Evolutionary conservation across 2,888 invertebrate genomes (phyloP).

Genomic region (Andrena fulva): DNA sequence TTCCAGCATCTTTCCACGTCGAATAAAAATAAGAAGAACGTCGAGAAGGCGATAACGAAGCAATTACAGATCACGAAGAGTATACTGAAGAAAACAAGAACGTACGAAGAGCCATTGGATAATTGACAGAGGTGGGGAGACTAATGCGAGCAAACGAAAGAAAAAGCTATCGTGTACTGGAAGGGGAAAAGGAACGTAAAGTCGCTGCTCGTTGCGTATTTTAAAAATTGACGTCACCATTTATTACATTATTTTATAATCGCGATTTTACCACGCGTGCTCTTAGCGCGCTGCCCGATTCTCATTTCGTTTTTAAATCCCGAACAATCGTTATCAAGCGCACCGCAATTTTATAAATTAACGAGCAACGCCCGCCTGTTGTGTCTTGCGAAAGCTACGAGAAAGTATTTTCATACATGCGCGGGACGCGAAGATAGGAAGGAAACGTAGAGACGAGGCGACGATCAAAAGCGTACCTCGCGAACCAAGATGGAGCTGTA

Average conservation of each 20-base stretch:
- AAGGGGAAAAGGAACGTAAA: constrained; percentile 3
- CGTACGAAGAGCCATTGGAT: constrained; percentile 81
- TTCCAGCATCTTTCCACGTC: constrained; percentile 90
- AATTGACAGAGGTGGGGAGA: constrained; percentile 61
- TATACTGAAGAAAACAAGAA: constrained; percentile 82
- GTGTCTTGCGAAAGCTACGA: constrained; percentile 53
- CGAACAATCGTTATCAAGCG: constrained; percentile 3
- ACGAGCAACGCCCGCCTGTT: constrained; percentile 17
- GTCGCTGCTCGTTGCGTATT: constrained; percentile 40
- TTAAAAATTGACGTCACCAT: constrained; percentile 24
- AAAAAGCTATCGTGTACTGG: not conserved
- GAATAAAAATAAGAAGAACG: constrained; percentile 92
- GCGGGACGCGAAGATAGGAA: constrained; percentile 34
- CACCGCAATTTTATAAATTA: constrained; percentile 35
- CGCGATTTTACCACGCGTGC: constrained; percentile 3
- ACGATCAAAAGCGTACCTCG: constrained; percentile 23
- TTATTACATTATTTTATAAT: constrained; percentile 45
- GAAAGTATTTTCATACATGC: constrained; percentile 73
- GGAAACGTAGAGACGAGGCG: not conserved
- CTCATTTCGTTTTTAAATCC: constrained; percentile 19
- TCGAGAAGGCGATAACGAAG: constrained; percentile 90
- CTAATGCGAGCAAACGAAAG: not conserved
- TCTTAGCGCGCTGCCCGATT: constrained; percentile 11
- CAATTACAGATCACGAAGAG: constrained; percentile 82
- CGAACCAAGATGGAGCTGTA: constrained; percentile 62